Conservation (phyloP, 2,113 vertebrate species). For the Hydropotes inermis region DNA sequence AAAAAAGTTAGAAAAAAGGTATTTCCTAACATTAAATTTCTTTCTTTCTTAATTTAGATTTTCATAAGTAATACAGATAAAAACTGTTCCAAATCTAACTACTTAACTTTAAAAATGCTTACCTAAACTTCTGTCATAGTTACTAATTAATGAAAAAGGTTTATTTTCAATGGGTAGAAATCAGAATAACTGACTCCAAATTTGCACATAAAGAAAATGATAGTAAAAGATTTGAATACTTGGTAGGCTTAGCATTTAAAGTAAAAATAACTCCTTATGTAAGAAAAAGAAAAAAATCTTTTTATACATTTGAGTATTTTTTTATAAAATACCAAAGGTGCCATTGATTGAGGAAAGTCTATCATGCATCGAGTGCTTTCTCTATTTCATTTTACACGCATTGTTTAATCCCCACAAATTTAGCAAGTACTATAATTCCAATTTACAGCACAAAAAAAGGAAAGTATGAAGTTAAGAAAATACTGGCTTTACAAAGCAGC, state of each 20-base stretch:
- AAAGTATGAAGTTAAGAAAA: not conserved
- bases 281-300: not conserved
- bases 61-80: not conserved
- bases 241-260: not conserved
- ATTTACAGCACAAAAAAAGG: not conserved
- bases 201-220: not conserved
- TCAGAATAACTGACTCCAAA: not conserved
- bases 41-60: not conserved
- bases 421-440: not conserved
- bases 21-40: not conserved
- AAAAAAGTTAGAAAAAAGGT: not conserved
- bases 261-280: not conserved
- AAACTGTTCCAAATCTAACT: not conserved
- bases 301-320: not conserved
- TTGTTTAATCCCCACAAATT: not conserved
- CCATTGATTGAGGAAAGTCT: not conserved
- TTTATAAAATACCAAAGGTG: not conserved
- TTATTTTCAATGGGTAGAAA: not conserved
- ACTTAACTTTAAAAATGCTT: not conserved
- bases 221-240: not conserved
- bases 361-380: not conserved
- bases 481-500: not conserved
- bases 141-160: not conserved
- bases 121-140: not conserved
- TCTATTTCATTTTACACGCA: not conserved